phyloP scores from a whole-genome alignment of 2,888 invertebrate species.

The Brachypterus glaber region DNA sequence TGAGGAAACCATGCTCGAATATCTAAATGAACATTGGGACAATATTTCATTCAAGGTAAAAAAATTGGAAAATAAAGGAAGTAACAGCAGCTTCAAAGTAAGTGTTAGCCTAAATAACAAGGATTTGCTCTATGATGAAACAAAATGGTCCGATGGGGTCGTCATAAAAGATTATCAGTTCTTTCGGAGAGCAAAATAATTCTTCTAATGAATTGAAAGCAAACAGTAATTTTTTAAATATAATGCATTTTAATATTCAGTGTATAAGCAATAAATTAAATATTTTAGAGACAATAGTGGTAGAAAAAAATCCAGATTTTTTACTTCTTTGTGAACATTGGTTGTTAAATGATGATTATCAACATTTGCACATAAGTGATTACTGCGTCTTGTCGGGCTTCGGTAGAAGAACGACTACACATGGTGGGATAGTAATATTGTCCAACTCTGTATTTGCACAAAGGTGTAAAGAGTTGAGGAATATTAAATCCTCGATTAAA shows the following conservation, averaged over 20 bases:
- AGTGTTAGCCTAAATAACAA: too few relatives aligned
- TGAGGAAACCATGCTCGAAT: too few relatives aligned
- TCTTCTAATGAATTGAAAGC: too few relatives aligned
- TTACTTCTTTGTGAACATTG: slow-evolving; percentile 3
- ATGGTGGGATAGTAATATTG: background rate
- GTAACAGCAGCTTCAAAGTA: too few relatives aligned
- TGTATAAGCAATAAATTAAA: background rate
- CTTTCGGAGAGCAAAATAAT: too few relatives aligned
- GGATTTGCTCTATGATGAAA: too few relatives aligned
- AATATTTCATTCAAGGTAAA: too few relatives aligned
- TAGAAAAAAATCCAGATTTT: background rate
- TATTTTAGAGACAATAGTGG: background rate
- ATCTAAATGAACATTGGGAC: too few relatives aligned
- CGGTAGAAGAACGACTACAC: background rate
- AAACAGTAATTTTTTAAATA: too few relatives aligned
- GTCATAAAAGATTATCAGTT: too few relatives aligned
- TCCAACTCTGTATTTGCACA: background rate
- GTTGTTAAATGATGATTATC: background rate
- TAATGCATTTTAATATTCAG: slow-evolving; percentile 4
- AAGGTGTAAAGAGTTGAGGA: background rate
- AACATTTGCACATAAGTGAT: background rate
- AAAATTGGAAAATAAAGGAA: too few relatives aligned
- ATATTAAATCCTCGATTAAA: background rate
- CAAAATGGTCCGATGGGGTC: too few relatives aligned
- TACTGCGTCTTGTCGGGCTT: background rate